phyloP scores from a whole-genome alignment of 2,888 invertebrate genomes.

The Chaetoderma sp. region DNA sequence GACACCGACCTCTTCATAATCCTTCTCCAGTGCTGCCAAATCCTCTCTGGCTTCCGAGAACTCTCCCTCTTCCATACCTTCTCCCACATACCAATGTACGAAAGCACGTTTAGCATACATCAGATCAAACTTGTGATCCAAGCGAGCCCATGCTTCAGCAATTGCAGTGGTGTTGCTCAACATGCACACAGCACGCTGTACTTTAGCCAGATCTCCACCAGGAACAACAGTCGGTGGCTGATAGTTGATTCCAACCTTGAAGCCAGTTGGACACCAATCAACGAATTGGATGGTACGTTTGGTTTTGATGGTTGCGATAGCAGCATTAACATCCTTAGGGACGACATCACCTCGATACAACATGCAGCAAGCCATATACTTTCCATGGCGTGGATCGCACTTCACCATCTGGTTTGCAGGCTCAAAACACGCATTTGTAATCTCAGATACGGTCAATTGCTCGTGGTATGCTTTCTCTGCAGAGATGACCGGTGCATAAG shows the following conservation, averaged over 20 bases:
- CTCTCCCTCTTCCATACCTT: slow-evolving; percentile 8
- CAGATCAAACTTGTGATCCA: too few relatives aligned
- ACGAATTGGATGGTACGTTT: too few relatives aligned
- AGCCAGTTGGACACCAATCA: too few relatives aligned
- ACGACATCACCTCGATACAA: slow-evolving; percentile 60
- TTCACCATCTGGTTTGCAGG: slow-evolving; percentile 47
- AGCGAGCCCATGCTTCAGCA: too few relatives aligned
- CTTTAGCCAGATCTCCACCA: too few relatives aligned
- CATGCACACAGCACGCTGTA: slow-evolving; percentile 80
- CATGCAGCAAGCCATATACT: too few relatives aligned
- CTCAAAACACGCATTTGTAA: slow-evolving; percentile 80
- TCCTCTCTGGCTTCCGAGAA: not conserved
- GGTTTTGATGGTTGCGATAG: slow-evolving; percentile 69
- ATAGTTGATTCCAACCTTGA: too few relatives aligned
- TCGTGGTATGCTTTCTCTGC: too few relatives aligned
- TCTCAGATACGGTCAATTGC: slow-evolving; percentile 90
- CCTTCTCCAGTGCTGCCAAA: slow-evolving; percentile 37
- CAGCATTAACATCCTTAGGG: slow-evolving; percentile 54
- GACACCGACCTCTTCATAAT: slow-evolving; percentile 51
- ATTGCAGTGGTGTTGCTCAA: slow-evolving; percentile 92
- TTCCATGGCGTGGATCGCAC: too few relatives aligned
- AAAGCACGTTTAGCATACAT: too few relatives aligned
- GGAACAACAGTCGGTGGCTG: too few relatives aligned
- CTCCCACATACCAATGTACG: slow-evolving; percentile 58
- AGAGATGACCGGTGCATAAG: too few relatives aligned